Base-by-base conservation (phyloP, 2,797 vertebrate species). In the Gobionotothen gibberifrons region DNA sequence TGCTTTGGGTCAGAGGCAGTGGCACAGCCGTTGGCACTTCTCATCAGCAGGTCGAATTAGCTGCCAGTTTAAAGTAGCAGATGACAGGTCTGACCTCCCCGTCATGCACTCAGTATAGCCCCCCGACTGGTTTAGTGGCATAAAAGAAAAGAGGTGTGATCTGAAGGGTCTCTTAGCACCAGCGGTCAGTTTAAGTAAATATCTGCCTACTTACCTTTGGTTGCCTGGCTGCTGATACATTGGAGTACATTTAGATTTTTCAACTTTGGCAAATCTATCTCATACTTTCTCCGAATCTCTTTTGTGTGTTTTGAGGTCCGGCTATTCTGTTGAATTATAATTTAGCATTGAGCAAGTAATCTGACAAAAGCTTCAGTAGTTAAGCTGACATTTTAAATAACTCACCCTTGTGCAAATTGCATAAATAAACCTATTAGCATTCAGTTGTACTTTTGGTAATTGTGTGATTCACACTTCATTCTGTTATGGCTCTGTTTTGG, bases 41-140 rank as follows among this genome's bases (percentile, higher is more conserved):
- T 81, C 78, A 75, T 85, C 76, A 75, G 66, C 51, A 15, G 81
- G 79, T 90, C 73, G 82, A 78, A 76, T 65, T 56, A 78, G 62
- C 76, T 59, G 61, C 68, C 78, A 62, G 60, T 85, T 76, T 74
- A 26, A 88, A 77, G 75, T 42, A 52, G 51, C 46, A 58, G 82
- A 64, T 21, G 61, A 67, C 82, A 76, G 81, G 77, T 66, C 79
- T 54, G 42, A 61, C 65, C 75, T 51, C 60, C 14, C 39, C n/a
- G 29, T 65, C 60, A 9, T 52, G 54, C 42, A 72, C 58, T 40
- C 48, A 26, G 44, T 42, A 64, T 15, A 17, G 66, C 42, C 62
- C 40, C 36, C 7, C 54, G 67, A 79, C 14, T 78, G 59, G 69
- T 57, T 67, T 79, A 48, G 56, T 47, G 76, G 53, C 65, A 70